These are phyloP conservation scores for Darevskia mixta DNA, from an alignment of 2,797 vertebrate genomes.

Conservation along the genomic window DNA sequence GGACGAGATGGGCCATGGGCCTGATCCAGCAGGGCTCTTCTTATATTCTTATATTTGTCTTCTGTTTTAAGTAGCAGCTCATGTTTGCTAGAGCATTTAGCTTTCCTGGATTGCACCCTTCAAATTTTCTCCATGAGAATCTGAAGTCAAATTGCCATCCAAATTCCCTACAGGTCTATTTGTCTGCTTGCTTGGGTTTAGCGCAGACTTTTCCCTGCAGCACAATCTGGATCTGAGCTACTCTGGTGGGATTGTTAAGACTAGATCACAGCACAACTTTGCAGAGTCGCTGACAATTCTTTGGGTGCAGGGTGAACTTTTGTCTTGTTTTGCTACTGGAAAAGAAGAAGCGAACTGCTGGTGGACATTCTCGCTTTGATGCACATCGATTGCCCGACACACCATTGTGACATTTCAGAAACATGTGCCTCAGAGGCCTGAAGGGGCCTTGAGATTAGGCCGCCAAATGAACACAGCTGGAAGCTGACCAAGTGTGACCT, in stretches of 20 bases:
- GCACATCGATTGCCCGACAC: not conserved
- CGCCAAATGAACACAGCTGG: not conserved
- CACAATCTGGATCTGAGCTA: too few relatives aligned
- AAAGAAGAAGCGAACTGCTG: rapidly evolving
- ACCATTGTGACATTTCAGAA: not conserved
- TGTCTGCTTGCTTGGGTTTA: not conserved
- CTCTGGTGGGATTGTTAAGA: not conserved
- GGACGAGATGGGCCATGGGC: too few relatives aligned
- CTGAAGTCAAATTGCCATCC: too few relatives aligned
- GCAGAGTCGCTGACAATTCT: too few relatives aligned
- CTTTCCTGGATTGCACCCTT: too few relatives aligned
- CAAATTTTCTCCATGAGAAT: not conserved
- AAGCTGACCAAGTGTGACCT: rapidly evolving
- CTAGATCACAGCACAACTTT: not conserved
- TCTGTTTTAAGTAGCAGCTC: not conserved
- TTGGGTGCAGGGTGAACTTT: not conserved
- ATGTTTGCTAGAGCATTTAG: not conserved
- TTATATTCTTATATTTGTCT: too few relatives aligned
- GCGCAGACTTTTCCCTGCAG: not conserved
- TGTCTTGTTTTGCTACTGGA: not conserved
- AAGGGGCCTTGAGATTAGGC: rapidly evolving
- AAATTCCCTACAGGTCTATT: not conserved
- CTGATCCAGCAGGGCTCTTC: too few relatives aligned
- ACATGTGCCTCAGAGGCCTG: not conserved
- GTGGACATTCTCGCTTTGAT: rapidly evolving